A percentile compares a stretch with the other conserved stretches of the same genome.
Conservation (phyloP, 2,113 vertebrate species). For the Pholis gunnellus region DNA sequence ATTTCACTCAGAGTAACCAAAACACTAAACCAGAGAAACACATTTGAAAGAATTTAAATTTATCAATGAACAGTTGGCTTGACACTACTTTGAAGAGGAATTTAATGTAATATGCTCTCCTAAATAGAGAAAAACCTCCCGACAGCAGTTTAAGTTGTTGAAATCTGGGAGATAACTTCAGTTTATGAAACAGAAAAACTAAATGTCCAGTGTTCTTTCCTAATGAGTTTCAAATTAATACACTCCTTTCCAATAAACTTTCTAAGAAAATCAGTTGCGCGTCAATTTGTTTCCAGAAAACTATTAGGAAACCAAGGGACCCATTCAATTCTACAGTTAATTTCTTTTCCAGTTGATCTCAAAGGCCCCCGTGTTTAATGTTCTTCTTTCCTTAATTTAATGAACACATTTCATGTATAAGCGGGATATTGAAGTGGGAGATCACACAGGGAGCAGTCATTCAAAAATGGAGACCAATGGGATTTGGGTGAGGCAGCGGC, state of each 20-base stretch:
- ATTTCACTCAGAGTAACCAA: background rate
- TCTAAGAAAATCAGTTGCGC: background rate
- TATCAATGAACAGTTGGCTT: background rate
- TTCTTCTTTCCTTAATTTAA: conserved; percentile 37
- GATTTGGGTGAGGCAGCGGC: conserved; percentile 28
- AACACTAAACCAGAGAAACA: background rate
- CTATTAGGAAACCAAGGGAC: background rate
- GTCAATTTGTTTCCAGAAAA: background rate
- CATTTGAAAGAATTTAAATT: too few species aligned
- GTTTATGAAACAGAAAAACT: background rate
- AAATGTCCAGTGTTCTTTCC: background rate
- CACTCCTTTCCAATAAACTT: background rate
- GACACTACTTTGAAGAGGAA: background rate
- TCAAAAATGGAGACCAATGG: conserved; percentile 41
- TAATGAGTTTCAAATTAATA: conserved; percentile 1
- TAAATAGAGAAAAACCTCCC: background rate
- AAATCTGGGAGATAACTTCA: background rate
- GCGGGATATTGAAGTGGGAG: conserved; percentile 35
- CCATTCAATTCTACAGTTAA: conserved; percentile 5
- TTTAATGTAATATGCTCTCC: background rate
- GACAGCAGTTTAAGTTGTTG: background rate
- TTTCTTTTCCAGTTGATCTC: conserved; percentile 22
- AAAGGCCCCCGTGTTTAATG: background rate
- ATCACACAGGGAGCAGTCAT: conserved; percentile 33
- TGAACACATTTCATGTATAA: conserved; percentile 35